Conservation (phyloP, 2,888 invertebrate genomes). For the Dasysyrphus albostriatus region DNA sequence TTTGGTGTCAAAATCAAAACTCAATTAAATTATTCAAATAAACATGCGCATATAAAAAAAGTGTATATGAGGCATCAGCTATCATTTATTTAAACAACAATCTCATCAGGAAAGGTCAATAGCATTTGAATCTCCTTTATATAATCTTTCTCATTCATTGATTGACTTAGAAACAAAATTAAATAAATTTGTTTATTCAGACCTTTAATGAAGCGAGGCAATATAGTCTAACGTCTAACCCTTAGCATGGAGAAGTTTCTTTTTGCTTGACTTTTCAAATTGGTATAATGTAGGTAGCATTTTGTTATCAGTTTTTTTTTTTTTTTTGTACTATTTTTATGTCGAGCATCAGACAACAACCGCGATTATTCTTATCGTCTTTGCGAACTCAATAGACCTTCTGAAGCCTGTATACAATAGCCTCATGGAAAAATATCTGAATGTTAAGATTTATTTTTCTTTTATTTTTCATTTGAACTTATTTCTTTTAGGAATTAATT, state of each 20-base stretch:
- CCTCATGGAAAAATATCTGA: conserved; percentile 16
- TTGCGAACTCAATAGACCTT: conserved; percentile 53
- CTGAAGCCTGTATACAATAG: neutral
- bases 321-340: conserved; percentile 31
- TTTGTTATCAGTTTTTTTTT: conserved; percentile 48
- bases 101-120: conserved; percentile 11
- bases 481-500: conserved; percentile 7
- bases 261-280: neutral
- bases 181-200: neutral
- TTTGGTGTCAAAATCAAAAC: conserved; percentile 6
- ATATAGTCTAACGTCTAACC: neutral
- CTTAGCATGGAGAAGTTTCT: neutral
- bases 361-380: conserved; percentile 65
- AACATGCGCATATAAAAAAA: neutral
- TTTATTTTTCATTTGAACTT: neutral
- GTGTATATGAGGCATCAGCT: neutral
- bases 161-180: conserved; percentile 27
- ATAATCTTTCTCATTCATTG: neutral
- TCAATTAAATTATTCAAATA: neutral
- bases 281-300: neutral
- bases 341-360: conserved; percentile 44
- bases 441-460: too few relatives aligned
- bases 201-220: neutral
- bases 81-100: neutral
- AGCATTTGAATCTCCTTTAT: conserved; percentile 20